These are phyloP conservation scores for Sinocyclocheilus anophthalmus DNA, from an alignment of 2,113 vertebrate species.

Conservation along the genomic window DNA sequence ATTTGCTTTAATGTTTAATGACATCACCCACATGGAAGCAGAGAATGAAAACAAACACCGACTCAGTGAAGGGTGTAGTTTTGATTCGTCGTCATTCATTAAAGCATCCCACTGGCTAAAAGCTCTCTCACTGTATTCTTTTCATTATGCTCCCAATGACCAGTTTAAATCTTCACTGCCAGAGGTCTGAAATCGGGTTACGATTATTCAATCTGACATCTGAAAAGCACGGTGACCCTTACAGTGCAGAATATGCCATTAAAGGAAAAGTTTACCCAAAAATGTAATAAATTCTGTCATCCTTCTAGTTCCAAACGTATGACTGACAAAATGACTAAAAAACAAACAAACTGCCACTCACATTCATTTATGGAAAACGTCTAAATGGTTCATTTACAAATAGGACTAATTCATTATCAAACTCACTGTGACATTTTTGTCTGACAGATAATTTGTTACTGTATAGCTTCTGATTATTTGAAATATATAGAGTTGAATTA, in stretches of 20 bases:
- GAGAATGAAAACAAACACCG: constrained; percentile 2
- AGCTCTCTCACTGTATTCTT: not conserved
- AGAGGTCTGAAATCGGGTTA: not conserved
- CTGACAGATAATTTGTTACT: not conserved
- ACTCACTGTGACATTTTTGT: not conserved
- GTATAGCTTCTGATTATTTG: not conserved
- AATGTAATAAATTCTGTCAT: not conserved
- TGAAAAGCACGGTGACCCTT: constrained; percentile 1
- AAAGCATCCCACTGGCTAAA: constrained; percentile 6
- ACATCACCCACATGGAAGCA: not conserved
- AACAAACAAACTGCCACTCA: not conserved
- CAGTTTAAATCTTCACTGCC: constrained; percentile 19
- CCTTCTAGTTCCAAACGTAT: not conserved
- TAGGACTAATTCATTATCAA: not conserved
- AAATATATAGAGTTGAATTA: not conserved
- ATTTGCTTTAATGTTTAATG: constrained; percentile 27
- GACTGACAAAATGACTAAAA: not conserved
- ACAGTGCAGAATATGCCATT: not conserved
- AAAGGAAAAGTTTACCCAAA: not conserved
- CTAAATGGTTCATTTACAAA: not conserved
- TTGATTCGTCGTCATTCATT: constrained; percentile 17
- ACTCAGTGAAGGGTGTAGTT: constrained; percentile 7
- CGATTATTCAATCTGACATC: constrained; percentile 26
- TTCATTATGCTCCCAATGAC: not conserved
- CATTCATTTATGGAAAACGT: not conserved